phyloP scores from a whole-genome alignment of 2,113 vertebrate species.

The Hypomesus transpacificus region DNA sequence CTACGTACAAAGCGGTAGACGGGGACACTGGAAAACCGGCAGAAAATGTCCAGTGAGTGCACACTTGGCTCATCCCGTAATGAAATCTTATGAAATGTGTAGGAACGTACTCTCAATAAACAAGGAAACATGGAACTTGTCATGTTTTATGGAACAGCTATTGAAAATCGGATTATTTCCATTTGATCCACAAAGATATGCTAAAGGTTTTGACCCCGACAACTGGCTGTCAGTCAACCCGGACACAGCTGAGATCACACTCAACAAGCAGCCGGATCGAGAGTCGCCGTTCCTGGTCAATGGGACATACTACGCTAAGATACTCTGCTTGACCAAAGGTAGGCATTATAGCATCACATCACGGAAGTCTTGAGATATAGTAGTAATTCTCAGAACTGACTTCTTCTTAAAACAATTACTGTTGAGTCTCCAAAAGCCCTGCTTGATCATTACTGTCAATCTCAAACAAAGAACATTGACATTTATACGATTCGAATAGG shows the following conservation, averaged over 20 bases:
- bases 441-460: no score
- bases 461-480: not conserved
- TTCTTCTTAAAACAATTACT: no score
- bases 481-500: not conserved
- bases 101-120: not conserved
- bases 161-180: not conserved
- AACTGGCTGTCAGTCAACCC: constrained; percentile 75
- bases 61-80: no score
- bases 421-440: no score
- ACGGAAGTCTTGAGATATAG: no score
- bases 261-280: constrained; percentile 68
- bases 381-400: no score
- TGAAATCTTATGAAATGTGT: not conserved
- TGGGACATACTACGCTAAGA: constrained; percentile 73
- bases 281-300: constrained; percentile 69
- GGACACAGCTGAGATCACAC: constrained; percentile 72
- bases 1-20: constrained; percentile 67
- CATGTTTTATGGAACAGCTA: no score
- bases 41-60: constrained; percentile 71
- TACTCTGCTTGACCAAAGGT: constrained; percentile 74
- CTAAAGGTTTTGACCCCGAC: constrained; percentile 72
- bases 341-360: constrained; percentile 38
- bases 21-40: constrained; percentile 71
- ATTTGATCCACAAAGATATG: constrained; percentile 64
- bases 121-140: not conserved